Conservation (phyloP, 2,888 invertebrate genomes). For the Trypoxylon attenuatum region DNA sequence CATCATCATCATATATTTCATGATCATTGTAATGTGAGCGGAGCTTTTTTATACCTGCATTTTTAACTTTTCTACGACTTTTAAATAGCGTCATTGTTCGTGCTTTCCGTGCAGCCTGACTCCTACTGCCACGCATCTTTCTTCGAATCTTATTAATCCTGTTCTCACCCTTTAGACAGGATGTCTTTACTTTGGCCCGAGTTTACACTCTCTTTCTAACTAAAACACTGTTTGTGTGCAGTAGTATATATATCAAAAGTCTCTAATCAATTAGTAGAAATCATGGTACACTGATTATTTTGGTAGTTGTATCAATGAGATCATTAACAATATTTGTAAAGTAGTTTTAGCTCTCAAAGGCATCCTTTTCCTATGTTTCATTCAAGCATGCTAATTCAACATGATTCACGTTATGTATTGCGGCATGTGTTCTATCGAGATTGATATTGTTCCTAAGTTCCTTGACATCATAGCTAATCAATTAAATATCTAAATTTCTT, state of each 20-base stretch:
- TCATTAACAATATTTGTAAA: neutral
- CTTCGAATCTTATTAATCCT: constrained; percentile 34
- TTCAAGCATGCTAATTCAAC: constrained; percentile 36
- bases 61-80: constrained; percentile 33
- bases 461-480: too few species aligned
- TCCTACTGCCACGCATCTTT: constrained; percentile 64
- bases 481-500: too few species aligned
- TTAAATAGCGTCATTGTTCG: constrained; percentile 52
- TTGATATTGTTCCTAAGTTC: constrained; percentile 10
- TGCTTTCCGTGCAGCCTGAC: constrained; percentile 71
- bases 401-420: constrained; percentile 16
- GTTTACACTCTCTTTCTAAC: neutral
- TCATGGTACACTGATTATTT: neutral
- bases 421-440: constrained; percentile 38
- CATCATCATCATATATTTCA: constrained; percentile 5
- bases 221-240: too few species aligned
- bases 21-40: constrained; percentile 28
- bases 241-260: too few species aligned
- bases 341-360: constrained; percentile 20
- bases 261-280: neutral
- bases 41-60: constrained; percentile 42
- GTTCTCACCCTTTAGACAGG: constrained; percentile 12
- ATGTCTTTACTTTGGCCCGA: constrained; percentile 37
- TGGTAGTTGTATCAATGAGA: too few species aligned
- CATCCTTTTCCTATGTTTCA: constrained; percentile 30